A percentile compares a stretch with the other conserved stretches of the same genome.
Evolutionary conservation across 2,888 invertebrate species (phyloP).

Genomic region (Scaptomyza tumidula): DNA sequence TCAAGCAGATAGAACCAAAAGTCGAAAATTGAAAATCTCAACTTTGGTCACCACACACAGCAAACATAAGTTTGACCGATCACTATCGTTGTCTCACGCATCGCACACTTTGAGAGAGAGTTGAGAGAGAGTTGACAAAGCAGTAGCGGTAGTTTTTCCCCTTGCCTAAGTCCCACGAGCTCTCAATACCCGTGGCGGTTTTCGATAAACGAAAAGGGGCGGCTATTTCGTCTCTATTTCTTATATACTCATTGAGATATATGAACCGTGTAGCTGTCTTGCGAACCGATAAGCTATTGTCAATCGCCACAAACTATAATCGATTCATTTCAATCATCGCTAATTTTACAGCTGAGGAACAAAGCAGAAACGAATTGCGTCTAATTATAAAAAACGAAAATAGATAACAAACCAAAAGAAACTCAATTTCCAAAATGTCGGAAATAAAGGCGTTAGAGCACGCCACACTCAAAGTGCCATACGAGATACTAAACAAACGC

Average conservation of each 20-base stretch:
- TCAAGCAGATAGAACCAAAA: too few species aligned
- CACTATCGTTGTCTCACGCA: too few species aligned
- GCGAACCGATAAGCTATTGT: constrained; percentile 6
- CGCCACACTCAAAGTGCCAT: constrained; percentile 98
- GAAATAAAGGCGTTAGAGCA: constrained; percentile 98
- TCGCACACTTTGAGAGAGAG: too few species aligned
- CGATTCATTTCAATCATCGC: constrained; percentile 35
- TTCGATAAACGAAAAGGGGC: too few species aligned
- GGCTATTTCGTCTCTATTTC: too few species aligned
- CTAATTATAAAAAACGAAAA: constrained; percentile 44
- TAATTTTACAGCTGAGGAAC: constrained; percentile 54
- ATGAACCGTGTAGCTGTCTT: not conserved
- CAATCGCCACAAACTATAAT: constrained; percentile 3
- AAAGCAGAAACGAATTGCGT: constrained; percentile 57
- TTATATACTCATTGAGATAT: not conserved
- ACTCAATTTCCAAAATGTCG: constrained; percentile 87
- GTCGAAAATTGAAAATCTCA: too few species aligned
- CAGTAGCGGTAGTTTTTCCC: too few species aligned
- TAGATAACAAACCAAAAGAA: constrained; percentile 28
- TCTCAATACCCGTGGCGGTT: too few species aligned
- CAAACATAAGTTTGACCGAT: too few species aligned
- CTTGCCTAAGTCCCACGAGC: too few species aligned
- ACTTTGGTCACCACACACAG: too few species aligned
- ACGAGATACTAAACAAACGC: constrained; percentile 98
- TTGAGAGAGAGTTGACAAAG: too few species aligned